Base-by-base conservation (phyloP, 1,140 invertebrate species). In the Oryctes rhinoceros region DNA sequence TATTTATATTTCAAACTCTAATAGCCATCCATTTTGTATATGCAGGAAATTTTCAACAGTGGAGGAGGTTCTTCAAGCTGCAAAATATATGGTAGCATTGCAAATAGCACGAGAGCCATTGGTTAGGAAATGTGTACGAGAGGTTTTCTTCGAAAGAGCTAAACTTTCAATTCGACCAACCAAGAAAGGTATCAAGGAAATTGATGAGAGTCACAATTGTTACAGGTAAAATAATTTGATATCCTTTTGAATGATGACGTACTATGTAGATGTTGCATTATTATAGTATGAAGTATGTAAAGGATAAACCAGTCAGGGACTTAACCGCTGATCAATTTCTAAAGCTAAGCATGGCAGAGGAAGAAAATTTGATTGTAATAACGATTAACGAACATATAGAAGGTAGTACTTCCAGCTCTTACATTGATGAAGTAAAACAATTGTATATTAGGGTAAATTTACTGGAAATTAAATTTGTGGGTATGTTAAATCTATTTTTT, bases 241-340 rank as follows among this genome's bases (percentile, higher is more conserved):
- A 4, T 53, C 13, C 49, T 4, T 15, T 13, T 71, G 24, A 78
- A 44, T 3, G 39, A 44, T 78, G 67, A n/a, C n/a, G 5, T 18
- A 59, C 62, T 49, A 78, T 76, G 37, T 81, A 80, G 15, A 59
- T 10, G 39, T 44, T 44, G 39, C 9, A 10, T 7, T 44, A 44
- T 82, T 92, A 85, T 87, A 91, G 91, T 4, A 93, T 98, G 90
- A 99, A 99, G 85, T 99, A 99, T 87, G 84, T 99, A 7, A 96
- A 96, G 85, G 95, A 97, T 85, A 99, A 99, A 87, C 98, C 98
- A 0, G 96, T 99, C 0, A 90, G 93, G 10, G 96, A 98, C 87
- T 89, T 99, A 9, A 91, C 92, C 5, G 94, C 94, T 1, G 98
- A 99, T 83, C 95, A 98, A 86, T 99, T 95, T 88, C 89, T 99